Evolutionary conservation across 2,797 vertebrate genomes (phyloP), one percentile per base, ranked within the genome.

Genomic region (Chromis chromis): DNA sequence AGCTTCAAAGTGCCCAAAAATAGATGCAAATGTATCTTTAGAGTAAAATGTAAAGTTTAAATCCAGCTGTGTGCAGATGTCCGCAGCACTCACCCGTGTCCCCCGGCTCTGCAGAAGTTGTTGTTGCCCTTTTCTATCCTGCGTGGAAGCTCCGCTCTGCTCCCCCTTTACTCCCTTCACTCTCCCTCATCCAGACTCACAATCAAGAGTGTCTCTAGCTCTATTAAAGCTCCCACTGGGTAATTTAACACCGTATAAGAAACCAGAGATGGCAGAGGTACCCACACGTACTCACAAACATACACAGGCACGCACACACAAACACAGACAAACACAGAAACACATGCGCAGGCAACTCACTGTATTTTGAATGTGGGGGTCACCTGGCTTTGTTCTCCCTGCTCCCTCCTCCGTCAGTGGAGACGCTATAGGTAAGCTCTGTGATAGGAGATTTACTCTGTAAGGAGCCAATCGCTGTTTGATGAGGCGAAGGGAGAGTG

Each of bases 141-240:
- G 62, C 77, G 61, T 65, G 40, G 70, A 60, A 42, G 67, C 85
- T 88, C 65, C 40, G 68, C 76, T 84, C 61, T 72, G 75, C 66
- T 84, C 55, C 85, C 67, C 87, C 76, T 85, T 73, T 42, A 70
- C 75, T 85, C 68, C 69, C 85, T 79, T 83, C 87, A 86, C 87
- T 81, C 85, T 89, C 76, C 57, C 87, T 92, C 86, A 82, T 85
- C 76, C 89, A 88, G 83, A 84, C 88, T 89, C 90, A 93, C 92
- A 94, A 94, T 94, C 93, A 94, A 93, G 91, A 93, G 88, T 89
- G 92, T 86, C 87, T 84, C 72, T 78, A 69, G 87, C 91, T 88
- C 92, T 94, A 94, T 92, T 94, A 92, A 95, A 94, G 93, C 94
- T 93, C 87, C 91, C 88, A 90, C 85, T 84, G 86, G 85, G 94